Base-by-base conservation (phyloP, 2,797 vertebrate genomes). In the Pitangus sulphuratus region DNA sequence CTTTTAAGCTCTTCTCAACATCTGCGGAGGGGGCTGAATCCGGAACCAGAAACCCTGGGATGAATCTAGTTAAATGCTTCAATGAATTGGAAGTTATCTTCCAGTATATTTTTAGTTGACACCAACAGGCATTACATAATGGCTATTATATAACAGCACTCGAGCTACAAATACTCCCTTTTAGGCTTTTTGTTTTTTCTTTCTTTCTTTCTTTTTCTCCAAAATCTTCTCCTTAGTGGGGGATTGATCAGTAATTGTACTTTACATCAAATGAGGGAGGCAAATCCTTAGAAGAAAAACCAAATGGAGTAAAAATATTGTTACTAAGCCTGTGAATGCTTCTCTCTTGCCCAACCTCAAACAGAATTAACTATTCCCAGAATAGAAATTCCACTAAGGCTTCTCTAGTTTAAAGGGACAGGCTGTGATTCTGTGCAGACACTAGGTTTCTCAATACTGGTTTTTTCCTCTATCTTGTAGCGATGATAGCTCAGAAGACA, bases 21-120 rank as follows among this genome's bases (percentile, higher is more conserved):
- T 58, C 92, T 72, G 89, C 70, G 91, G 84, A 64, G 79, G 47
- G 30, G 25, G 30, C 3, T 81, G 65, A 72, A 74, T 76, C 31
- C 70, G 44, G 47, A 90, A 84, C 8, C 18, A 96, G 89, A 88
- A 90, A 70, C 40, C 54, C 77, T 62, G 85, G 75, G 84, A 89
- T 2, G 15, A 84, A 1, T 12, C 51, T 86, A 75, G 88, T 94
- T 96, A 95, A 95, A 93, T 64, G 92, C 87, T 96, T 93, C 93
- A 92, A 84, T 93, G 96, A 93, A 95, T 95, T 95, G 94, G 92
- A 96, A 90, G 94, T 93, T 96, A 90, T 95, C 92, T 92, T 78
- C 54, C 77, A 84, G 96, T 88, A 12, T 97, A 97, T 97, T 97
- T 96, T 97, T 97, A 97, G 96, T 95, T 95, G 94, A 94, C 89